Percentiles rank a stretch among this genome's conserved stretches.
Evolutionary conservation across 1,140 invertebrate genomes (phyloP).

Genomic region (Pentalonia nigronervosa): DNA sequence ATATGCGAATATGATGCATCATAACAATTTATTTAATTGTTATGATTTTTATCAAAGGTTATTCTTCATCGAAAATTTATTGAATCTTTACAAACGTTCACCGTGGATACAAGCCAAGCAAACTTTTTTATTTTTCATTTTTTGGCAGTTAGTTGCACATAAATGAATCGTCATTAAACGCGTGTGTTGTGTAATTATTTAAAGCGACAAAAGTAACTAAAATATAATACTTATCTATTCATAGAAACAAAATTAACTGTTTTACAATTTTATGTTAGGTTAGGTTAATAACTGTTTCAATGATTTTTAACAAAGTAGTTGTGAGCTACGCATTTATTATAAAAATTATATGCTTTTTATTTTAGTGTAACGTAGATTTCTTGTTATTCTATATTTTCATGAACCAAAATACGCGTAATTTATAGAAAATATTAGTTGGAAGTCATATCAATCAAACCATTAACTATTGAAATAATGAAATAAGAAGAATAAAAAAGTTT

Average conservation of each 20-base stretch:
- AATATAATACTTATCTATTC: constrained; percentile 38
- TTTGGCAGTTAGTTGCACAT: background rate
- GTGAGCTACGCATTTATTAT: background rate
- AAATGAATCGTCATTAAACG: background rate
- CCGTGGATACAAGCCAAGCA: constrained; percentile 17
- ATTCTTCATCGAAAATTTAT: background rate
- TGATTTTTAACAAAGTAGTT: background rate
- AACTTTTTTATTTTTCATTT: background rate
- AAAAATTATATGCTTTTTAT: background rate
- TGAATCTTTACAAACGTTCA: background rate
- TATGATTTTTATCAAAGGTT: background rate
- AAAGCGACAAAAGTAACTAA: background rate
- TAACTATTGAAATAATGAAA: background rate
- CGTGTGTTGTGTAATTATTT: background rate
- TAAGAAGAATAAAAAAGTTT: background rate
- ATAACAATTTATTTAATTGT: background rate
- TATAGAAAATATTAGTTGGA: background rate
- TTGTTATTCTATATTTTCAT: background rate
- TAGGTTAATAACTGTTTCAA: background rate
- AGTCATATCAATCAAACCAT: background rate
- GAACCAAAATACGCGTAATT: background rate
- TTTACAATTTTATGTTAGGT: background rate
- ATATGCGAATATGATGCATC: background rate
- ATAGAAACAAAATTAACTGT: background rate
- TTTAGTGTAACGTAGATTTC: background rate